Conservation (phyloP, 2,797 vertebrate genomes). For the Anguilla anguilla region DNA sequence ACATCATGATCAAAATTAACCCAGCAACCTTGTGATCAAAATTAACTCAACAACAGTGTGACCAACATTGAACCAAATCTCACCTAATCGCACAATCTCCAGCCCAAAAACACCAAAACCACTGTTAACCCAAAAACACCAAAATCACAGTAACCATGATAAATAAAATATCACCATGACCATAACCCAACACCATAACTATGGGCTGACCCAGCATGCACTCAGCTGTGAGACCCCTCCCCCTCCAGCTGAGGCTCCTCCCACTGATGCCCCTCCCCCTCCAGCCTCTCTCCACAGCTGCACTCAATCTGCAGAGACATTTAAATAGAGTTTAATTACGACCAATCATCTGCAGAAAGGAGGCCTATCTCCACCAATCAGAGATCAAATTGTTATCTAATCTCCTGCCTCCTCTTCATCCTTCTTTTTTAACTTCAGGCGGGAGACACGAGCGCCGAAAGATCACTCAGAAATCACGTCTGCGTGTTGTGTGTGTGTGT, state of each 20-base stretch:
- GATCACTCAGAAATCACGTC: background rate
- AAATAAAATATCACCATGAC: too few species aligned
- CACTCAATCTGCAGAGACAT: background rate
- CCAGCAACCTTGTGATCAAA: too few species aligned
- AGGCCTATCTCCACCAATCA: background rate
- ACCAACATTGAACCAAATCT: too few species aligned
- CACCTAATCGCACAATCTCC: too few species aligned
- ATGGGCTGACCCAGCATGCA: too few species aligned
- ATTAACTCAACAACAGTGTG: too few species aligned
- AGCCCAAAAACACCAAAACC: background rate
- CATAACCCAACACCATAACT: background rate
- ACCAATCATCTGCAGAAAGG: background rate
- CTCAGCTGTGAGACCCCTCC: too few species aligned
- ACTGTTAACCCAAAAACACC: background rate
- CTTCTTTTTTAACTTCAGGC: background rate
- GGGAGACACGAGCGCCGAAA: background rate
- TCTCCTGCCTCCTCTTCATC: background rate
- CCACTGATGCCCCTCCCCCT: background rate
- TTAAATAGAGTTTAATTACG: background rate
- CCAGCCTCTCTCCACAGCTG: background rate
- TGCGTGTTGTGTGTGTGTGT: too few species aligned
- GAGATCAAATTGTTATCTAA: background rate
- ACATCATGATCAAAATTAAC: too few species aligned
- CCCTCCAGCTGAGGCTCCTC: background rate
- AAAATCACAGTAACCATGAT: background rate